Percentiles rank a stretch among this genome's conserved stretches.
These are phyloP conservation scores for Watsonalla binaria DNA, from an alignment of 2,888 invertebrate species.

Conservation along the genomic window DNA sequence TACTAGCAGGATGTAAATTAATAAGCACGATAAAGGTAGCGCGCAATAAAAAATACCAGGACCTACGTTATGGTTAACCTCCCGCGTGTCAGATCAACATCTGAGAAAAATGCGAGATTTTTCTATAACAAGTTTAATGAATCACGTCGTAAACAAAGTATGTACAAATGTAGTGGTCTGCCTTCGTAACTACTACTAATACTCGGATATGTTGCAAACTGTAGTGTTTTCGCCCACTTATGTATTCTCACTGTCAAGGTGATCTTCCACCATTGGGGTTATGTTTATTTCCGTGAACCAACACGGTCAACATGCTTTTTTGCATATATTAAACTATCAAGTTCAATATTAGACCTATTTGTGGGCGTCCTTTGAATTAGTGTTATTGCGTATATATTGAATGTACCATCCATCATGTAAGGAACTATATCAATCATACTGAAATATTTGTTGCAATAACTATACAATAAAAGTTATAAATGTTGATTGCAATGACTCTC, in stretches of 20 bases:
- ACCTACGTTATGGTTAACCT: too few relatives aligned
- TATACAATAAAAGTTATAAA: too few relatives aligned
- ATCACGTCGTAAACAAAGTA: not conserved
- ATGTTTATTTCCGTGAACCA: conserved; percentile 24
- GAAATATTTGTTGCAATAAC: too few relatives aligned
- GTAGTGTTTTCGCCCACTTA: conserved; percentile 12
- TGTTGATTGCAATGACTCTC: too few relatives aligned
- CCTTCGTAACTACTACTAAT: conserved; percentile 6
- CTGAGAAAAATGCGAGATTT: not conserved
- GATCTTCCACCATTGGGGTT: conserved; percentile 5
- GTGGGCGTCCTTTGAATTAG: conserved; percentile 14
- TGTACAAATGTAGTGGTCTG: conserved; percentile 3
- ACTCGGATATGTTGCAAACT: conserved; percentile 1
- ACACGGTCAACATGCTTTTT: conserved; percentile 21
- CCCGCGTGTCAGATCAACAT: not conserved
- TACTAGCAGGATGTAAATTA: too few relatives aligned
- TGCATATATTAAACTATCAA: conserved; percentile 18
- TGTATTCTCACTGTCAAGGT: conserved; percentile 28
- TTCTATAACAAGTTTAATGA: not conserved
- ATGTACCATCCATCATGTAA: too few relatives aligned
- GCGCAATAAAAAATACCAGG: too few relatives aligned
- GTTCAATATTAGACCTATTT: conserved; percentile 19
- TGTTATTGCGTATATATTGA: not conserved
- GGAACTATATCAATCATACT: too few relatives aligned
- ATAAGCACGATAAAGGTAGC: too few relatives aligned